Base-by-base conservation (phyloP, 2,113 vertebrate genomes). In the Saccopteryx bilineata region DNA sequence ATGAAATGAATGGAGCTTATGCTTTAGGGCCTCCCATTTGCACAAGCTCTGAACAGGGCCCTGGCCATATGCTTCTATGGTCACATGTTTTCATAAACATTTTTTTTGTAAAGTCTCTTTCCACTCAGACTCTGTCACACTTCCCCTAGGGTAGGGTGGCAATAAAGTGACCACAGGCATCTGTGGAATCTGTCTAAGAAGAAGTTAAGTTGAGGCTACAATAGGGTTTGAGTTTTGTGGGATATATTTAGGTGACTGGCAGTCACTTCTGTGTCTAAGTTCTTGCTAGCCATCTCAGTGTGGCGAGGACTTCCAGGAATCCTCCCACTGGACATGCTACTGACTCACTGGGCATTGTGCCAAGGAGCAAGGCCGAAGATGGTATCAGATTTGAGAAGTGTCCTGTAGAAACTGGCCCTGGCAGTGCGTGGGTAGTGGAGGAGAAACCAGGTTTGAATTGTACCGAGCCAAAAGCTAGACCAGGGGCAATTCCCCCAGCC, bases 261-360 rank as follows among this genome's bases (percentile, higher is more conserved):
- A 14, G 56, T 74, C 56, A 13, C 13, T 93, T 50, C 17, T 28
- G 10, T 24, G 14, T 52, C 1, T 33, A n/a, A 6, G 18, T 33
- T 54, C 66, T 39, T 18, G 48, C 21, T 54, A 56, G 63, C 31
- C 75, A 14, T 31, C n/a, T 60, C 60, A 3, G 28, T 46, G 81
- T 63, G 52, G 84, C 76, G 80, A 72, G 9, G 75, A 65, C 74
- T 88, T 63, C 91, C 50, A 63, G 83, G n/a, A 91, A 69, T 24
- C 48, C 0, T 50, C 21, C 74, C 10, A 0, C 12, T 26, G 31
- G 9, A 71, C 33, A 0, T 2, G 56, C 19, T 63, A 24, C 21
- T 4, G 0, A 4, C 60, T 46, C 31, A 54, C 13, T 28, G 17
- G 60, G 69, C 87, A 33, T 5, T 0, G 46, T 18, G 26, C 74